phyloP scores from a whole-genome alignment of 2,888 invertebrate genomes.

The Zaprionus bogoriensis region DNA sequence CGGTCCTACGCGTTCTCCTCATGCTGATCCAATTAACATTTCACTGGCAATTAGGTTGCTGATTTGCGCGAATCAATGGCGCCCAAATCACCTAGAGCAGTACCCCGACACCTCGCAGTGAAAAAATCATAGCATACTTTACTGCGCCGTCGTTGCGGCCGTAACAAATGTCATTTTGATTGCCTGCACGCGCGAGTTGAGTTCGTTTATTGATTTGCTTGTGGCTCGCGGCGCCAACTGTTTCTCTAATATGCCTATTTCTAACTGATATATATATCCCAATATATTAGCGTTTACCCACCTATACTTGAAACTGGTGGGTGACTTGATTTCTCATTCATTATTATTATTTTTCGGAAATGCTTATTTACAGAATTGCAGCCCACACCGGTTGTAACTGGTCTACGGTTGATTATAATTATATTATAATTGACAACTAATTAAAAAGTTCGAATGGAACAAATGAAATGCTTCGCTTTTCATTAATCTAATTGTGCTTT shows the following conservation, averaged over 20 bases:
- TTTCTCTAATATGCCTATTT: conserved; percentile 44
- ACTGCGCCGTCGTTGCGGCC: too few species aligned
- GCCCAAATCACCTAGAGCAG: conserved; percentile 4
- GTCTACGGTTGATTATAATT: too few species aligned
- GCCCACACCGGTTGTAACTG: too few species aligned
- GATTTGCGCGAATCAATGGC: conserved; percentile 66
- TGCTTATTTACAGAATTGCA: too few species aligned
- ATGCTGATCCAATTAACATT: conserved; percentile 68
- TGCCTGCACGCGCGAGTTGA: conserved; percentile 54
- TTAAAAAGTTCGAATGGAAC: too few species aligned
- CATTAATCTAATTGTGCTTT: too few species aligned
- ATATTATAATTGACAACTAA: too few species aligned
- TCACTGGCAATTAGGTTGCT: conserved; percentile 52
- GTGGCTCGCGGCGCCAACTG: neutral
- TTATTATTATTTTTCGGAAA: too few species aligned
- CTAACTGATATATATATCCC: conserved; percentile 12
- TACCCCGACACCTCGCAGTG: neutral
- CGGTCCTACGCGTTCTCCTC: neutral
- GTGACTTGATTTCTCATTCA: too few species aligned
- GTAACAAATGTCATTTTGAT: conserved; percentile 72
- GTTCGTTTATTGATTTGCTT: conserved; percentile 62
- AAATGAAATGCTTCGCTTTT: too few species aligned
- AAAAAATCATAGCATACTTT: conserved; percentile 42
- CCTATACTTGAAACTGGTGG: too few species aligned
- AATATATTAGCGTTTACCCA: conserved; percentile 2